Conservation (phyloP, 2,797 vertebrate species). For the Oreochromis mossambicus region DNA sequence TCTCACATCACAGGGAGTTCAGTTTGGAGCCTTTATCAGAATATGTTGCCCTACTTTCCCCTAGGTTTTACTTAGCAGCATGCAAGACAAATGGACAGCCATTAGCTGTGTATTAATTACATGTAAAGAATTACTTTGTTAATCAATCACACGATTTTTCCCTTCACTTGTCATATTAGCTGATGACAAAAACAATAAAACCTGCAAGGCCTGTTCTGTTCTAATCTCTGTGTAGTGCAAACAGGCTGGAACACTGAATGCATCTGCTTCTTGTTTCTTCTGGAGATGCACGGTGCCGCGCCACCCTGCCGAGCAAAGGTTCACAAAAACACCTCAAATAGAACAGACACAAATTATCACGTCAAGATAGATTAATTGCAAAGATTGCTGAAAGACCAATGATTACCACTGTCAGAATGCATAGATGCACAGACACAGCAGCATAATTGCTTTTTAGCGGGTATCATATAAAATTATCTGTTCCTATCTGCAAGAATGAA, state of each 20-base stretch:
- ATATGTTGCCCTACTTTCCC: constrained; percentile 58
- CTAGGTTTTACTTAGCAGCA: constrained; percentile 30
- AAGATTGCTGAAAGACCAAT: constrained; percentile 65
- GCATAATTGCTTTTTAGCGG: constrained; percentile 33
- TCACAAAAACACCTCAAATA: constrained; percentile 68
- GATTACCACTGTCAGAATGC: constrained; percentile 68
- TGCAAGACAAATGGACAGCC: constrained; percentile 72
- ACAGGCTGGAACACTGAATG: constrained; percentile 63
- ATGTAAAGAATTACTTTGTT: constrained; percentile 77
- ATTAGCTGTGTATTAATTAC: constrained; percentile 83
- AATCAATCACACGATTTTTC: constrained; percentile 77
- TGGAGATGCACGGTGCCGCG: constrained; percentile 18
- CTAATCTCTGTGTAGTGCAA: constrained; percentile 57
- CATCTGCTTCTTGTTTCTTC: constrained; percentile 64
- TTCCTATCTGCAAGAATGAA: constrained; percentile 40
- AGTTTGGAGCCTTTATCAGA: constrained; percentile 57
- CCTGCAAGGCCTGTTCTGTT: constrained; percentile 47
- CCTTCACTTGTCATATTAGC: constrained; percentile 69
- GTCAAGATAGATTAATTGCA: constrained; percentile 76
- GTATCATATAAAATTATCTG: constrained; percentile 61
- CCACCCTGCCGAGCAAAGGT: constrained; percentile 66
- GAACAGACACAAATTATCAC: constrained; percentile 69
- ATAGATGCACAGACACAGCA: constrained; percentile 31
- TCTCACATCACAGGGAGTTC: constrained; percentile 46
- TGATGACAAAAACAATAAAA: constrained; percentile 66